Base-by-base conservation (phyloP, 2,797 vertebrate genomes). In the Pseudomugil gertrudae region DNA sequence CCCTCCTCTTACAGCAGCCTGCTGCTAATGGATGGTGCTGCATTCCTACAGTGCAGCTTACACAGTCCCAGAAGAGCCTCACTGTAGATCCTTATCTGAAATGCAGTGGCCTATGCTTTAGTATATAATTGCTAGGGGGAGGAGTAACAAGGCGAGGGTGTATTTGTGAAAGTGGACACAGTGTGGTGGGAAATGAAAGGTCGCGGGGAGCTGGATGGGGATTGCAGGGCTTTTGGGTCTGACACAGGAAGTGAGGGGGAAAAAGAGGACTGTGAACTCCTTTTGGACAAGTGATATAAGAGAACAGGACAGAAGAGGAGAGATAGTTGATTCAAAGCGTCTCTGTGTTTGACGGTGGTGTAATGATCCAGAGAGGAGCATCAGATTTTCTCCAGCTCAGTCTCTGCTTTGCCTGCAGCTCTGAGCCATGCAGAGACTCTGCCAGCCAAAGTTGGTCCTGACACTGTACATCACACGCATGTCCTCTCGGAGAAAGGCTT, bases 351-450 rank as follows among this genome's bases (percentile, higher is more conserved):
- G 76, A 78, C 65, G 65, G 61, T 24, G 74, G 84, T 78, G 85
- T 83, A 87, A 86, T 87, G 84, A 90, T 85, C 87, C 64, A 63
- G 64, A 85, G 80, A 83, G 5, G 60, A 90, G 84, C 85, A 75
- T 86, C 84, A 60, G 79, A 85, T 73, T 69, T 70, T 80, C 72
- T 73, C 68, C 62, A 32, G 76, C 74, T 74, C 75, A 5, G 79
- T 33, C 66, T 66, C 55, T 9, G 59, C 57, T 80, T 60, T 72
- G 87, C 85, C 82, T 81, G 2, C 58, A 83, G 76, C 61, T 84
- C 63, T 69, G 66, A 75, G 63, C 68, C 70, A 2, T 21, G 27
- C 73, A 72, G 47, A 74, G 63, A 15, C 70, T 61, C 66, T 55
- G 76, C 26, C 65, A 47, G 66, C 66, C 48, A 4, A 62, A 78